phyloP scores from a whole-genome alignment of 2,888 invertebrate genomes.

The Clepsis dumicolana region DNA sequence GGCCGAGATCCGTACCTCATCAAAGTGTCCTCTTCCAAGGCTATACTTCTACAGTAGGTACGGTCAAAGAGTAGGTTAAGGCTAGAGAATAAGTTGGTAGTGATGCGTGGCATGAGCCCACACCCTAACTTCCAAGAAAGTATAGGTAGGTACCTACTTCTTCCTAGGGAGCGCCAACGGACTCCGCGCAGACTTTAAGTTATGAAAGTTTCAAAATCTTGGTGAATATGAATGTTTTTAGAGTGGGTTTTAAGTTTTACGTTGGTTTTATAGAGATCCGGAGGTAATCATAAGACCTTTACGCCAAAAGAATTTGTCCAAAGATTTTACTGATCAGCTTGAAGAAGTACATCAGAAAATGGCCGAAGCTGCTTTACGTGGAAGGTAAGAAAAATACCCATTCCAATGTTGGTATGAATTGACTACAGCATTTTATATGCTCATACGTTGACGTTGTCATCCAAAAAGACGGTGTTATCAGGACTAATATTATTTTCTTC shows the following conservation, averaged over 20 bases:
- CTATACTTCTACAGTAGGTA: too few relatives aligned
- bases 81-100: too few relatives aligned
- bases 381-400: constrained; percentile 73
- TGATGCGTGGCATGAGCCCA: too few relatives aligned
- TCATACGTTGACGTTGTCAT: background rate
- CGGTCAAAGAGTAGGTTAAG: too few relatives aligned
- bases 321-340: constrained; percentile 84
- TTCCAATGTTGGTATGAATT: background rate
- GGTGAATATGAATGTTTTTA: too few relatives aligned
- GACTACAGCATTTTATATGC: background rate
- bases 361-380: constrained; percentile 82
- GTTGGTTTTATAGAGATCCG: constrained; percentile 64
- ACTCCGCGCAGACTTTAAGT: too few relatives aligned
- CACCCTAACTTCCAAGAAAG: too few relatives aligned
- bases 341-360: constrained; percentile 86
- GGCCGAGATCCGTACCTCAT: too few relatives aligned
- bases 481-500: background rate
- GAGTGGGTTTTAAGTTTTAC: background rate
- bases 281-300: constrained; percentile 84
- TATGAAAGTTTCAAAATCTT: too few relatives aligned
- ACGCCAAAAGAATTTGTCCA: constrained; percentile 87
- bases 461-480: background rate
- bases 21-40: too few relatives aligned
- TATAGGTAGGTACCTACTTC: too few relatives aligned
- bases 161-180: too few relatives aligned